These are phyloP conservation scores for Eristalis tenax DNA, from an alignment of 2,888 invertebrate genomes.

Conservation along the genomic window DNA sequence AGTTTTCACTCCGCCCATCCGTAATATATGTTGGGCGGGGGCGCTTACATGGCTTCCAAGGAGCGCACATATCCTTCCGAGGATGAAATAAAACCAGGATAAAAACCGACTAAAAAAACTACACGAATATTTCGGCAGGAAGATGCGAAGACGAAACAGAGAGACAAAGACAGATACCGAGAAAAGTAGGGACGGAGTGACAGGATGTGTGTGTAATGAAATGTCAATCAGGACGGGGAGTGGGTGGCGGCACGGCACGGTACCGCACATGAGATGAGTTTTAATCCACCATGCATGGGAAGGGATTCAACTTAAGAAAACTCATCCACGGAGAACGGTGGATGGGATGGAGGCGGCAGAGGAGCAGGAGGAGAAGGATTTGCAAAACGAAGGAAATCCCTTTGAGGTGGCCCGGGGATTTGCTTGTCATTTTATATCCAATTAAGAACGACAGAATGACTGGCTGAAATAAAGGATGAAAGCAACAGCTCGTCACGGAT, in stretches of 20 bases:
- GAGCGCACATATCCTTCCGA: neutral
- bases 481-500: neutral
- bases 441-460: neutral
- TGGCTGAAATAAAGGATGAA: neutral
- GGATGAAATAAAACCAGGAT: neutral
- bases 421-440: neutral
- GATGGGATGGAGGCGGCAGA: neutral
- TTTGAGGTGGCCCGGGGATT: neutral
- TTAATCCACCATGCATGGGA: neutral
- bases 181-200: too few species aligned
- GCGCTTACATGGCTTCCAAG: neutral
- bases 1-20: slow-evolving; percentile 4
- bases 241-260: too few species aligned
- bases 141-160: neutral
- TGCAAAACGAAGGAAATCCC: neutral
- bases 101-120: neutral
- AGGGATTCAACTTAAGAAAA: neutral
- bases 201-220: neutral
- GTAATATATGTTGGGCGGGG: too few species aligned
- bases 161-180: too few species aligned
- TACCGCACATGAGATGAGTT: too few species aligned
- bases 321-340: too few species aligned
- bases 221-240: neutral
- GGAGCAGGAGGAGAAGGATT: neutral
- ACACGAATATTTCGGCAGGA: neutral